Evolutionary conservation across 2,113 vertebrate genomes (phyloP).

Genomic region (Picathartes gymnocephalus): DNA sequence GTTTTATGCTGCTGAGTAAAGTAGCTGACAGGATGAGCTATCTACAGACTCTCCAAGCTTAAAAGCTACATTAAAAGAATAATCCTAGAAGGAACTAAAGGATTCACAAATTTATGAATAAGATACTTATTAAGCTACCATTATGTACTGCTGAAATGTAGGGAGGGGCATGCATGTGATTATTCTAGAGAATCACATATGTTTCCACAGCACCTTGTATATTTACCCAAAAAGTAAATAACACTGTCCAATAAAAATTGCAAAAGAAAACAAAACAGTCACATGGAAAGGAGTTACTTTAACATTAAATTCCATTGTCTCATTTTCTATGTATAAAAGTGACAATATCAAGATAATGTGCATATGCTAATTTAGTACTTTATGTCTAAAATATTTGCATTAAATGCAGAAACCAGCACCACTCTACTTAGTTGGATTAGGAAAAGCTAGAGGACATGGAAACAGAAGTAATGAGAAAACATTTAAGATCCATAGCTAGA

Average conservation of each 20-base stretch:
- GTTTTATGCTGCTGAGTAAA: not conserved
- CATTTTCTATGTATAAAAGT: not conserved
- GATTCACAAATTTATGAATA: not conserved
- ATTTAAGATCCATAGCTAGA: not conserved
- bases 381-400: not conserved
- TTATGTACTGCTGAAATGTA: not conserved
- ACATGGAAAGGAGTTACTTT: not conserved
- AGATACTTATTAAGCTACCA: not conserved
- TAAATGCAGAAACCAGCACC: not conserved
- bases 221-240: not conserved
- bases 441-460: not conserved
- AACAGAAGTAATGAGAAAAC: not conserved
- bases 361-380: not conserved
- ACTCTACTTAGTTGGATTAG: not conserved
- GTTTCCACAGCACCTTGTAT: not conserved
- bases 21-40: not conserved
- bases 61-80: not conserved
- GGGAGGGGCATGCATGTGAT: not conserved
- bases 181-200: not conserved
- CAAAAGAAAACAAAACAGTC: not conserved
- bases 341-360: not conserved
- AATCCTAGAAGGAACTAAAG: not conserved
- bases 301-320: not conserved
- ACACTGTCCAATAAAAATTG: not conserved
- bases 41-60: not conserved